Evolutionary conservation across 2,888 invertebrate genomes (phyloP), one percentile per base, ranked within the genome.

Genomic region (Andrena chrysosceles): DNA sequence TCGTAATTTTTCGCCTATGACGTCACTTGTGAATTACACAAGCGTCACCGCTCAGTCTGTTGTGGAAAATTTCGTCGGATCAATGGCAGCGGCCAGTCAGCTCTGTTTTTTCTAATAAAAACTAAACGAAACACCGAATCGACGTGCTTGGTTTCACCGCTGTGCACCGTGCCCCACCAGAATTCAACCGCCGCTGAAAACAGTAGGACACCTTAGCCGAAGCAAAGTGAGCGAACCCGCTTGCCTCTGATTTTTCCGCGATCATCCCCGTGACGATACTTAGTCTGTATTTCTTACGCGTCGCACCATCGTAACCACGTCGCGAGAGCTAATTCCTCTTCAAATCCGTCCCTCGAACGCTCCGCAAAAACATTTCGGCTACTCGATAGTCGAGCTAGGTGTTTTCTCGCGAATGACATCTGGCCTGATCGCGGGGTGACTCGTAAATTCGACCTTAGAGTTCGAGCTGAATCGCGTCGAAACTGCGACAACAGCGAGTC

Each of bases 21-120:
- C 92, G 92, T 92, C 92, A 92, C 87, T 90, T 87, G 86, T 81
- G 88, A 91, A 90, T 92, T 92, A 90, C 90, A 92, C 92, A 91
- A 92, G 92, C 92, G 92, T 92, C 92, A 92, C 90, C 89, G 90
- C 88, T 88, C 87, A 91, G 90, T 89, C 89, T 91, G 89, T 90
- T 89, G 90, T 90, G 88, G 90, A 89, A 88, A 90, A 90, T 90
- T 90, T 90, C 77, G 59, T 87, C 74, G 83, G 66, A 63, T 82
- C 49, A 70, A 80, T 84, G 87, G 77, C 75, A 79, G 80, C 60
- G 70, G 72, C 67, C 72, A 72, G 67, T 23, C 63, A 73, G 52
- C 31, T 64, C 71, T 84, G 74, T 77, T 73, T 80, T 82, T 82
- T 72, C 63, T 76, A 72, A 73, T 81, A 68, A 85, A 79, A 74